phyloP scores from a whole-genome alignment of 1,140 invertebrate genomes.

The Bombus cullumanus region DNA sequence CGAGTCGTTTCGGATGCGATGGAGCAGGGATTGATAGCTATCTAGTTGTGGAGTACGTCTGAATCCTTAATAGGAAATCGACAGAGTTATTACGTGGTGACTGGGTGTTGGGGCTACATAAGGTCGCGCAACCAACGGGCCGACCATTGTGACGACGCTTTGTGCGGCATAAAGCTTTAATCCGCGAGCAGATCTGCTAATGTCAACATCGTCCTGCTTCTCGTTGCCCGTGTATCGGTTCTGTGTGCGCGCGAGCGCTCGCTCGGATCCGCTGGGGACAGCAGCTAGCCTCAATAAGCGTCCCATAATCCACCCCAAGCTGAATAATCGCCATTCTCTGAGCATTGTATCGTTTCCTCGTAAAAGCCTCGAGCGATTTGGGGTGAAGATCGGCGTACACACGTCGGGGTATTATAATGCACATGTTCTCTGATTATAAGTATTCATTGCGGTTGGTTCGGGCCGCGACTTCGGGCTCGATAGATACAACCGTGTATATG shows the following conservation, averaged over 20 bases:
- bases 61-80: slow-evolving; percentile 72
- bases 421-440: slow-evolving; percentile 53
- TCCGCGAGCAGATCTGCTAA: slow-evolving; percentile 79
- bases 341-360: slow-evolving; percentile 70
- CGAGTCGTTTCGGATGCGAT: slow-evolving; percentile 1
- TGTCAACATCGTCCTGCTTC: slow-evolving; percentile 78
- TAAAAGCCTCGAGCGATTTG: slow-evolving; percentile 61
- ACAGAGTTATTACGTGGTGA: slow-evolving; percentile 73
- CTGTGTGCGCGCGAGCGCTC: background rate
- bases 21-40: slow-evolving; percentile 33
- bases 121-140: slow-evolving; percentile 70
- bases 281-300: slow-evolving; percentile 70
- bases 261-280: slow-evolving; percentile 53
- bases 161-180: slow-evolving; percentile 79
- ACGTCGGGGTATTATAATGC: slow-evolving; percentile 36
- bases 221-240: slow-evolving; percentile 29
- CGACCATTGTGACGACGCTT: slow-evolving; percentile 74
- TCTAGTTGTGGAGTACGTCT: slow-evolving; percentile 53
- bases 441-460: slow-evolving; percentile 59
- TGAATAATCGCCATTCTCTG: slow-evolving; percentile 77
- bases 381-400: slow-evolving; percentile 52
- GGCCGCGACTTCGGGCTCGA: background rate
- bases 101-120: slow-evolving; percentile 67
- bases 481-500: background rate
- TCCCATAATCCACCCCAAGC: slow-evolving; percentile 76